phyloP scores from a whole-genome alignment of 1,140 invertebrate species.

The Drosophila melanogaster region Release_6_plus_ISO1_MT NT_033779.5:12268001-12268500 shows the following conservation, averaged over 20 bases:
- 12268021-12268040: constrained; percentile 44
- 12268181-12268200: too few species aligned
- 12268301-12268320: too few species aligned
- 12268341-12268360: neutral
- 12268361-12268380: constrained; percentile 6
- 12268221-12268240: too few species aligned
- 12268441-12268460: constrained; percentile 28
- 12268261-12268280: too few species aligned
- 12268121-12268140: constrained; percentile 37
- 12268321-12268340: too few species aligned
- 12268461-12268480: constrained; percentile 51
- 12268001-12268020: constrained; percentile 70
- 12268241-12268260: too few species aligned
- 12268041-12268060: constrained; percentile 37
- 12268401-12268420: constrained; percentile 13
- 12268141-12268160: constrained; percentile 19
- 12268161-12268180: neutral
- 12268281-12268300: too few species aligned
- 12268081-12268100: constrained; percentile 1
- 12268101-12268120: constrained; percentile 28
- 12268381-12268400: neutral
- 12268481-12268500: constrained; percentile 48
- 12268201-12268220: too few species aligned
- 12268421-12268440: constrained; percentile 24
- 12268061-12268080: constrained; percentile 28